Conservation (phyloP, 23 tunicate species). For the Halocynthia aurantium region DNA sequence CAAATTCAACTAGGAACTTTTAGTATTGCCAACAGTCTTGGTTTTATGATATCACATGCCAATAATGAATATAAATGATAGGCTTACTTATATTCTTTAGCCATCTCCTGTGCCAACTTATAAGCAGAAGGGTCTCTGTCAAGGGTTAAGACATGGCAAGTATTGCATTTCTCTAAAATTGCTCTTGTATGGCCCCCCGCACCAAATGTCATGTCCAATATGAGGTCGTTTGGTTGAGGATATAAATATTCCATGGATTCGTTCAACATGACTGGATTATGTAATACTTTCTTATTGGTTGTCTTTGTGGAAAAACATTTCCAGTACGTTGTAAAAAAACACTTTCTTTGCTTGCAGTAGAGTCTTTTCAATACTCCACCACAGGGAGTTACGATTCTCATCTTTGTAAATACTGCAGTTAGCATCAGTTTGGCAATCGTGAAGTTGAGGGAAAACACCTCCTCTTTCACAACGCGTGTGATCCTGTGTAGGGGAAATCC, state of each 20-base stretch:
- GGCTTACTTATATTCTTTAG: conserved; percentile 34
- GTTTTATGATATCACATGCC: too few species aligned
- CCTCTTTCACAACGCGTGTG: too few species aligned
- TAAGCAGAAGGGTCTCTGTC: conserved; percentile 68
- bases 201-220: conserved; percentile 90
- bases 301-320: background rate
- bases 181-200: conserved; percentile 79
- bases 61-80: too few species aligned
- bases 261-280: conserved; percentile 60
- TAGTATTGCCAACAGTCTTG: too few species aligned
- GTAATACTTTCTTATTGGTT: background rate
- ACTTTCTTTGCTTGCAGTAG: background rate
- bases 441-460: too few species aligned
- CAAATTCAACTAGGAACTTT: too few species aligned
- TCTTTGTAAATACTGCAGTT: too few species aligned
- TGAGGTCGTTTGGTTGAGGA: conserved; percentile 7
- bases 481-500: too few species aligned
- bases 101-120: conserved; percentile 49
- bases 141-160: conserved; percentile 52
- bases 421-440: too few species aligned
- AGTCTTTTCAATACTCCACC: background rate
- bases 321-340: background rate
- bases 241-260: conserved; percentile 41
- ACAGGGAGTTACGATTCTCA: too few species aligned
- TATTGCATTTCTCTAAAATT: conserved; percentile 27